phyloP scores from a whole-genome alignment of 1,140 invertebrate species.

The Diabrotica virgifera region DNA sequence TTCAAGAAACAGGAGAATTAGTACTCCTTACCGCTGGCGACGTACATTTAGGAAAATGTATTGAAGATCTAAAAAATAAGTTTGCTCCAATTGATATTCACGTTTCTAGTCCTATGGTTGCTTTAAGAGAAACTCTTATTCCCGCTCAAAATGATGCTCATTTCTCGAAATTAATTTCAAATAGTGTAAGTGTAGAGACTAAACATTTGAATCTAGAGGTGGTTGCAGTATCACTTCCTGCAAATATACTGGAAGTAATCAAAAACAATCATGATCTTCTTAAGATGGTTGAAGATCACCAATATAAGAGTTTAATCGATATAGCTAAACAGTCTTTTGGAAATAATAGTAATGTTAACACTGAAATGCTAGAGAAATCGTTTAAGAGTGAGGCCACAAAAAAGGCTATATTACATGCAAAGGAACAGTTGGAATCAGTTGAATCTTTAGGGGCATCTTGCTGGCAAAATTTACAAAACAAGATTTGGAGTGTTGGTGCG shows the following conservation, averaged over 20 bases:
- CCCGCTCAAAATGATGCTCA: conserved; percentile 14
- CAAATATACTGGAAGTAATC: conserved; percentile 67
- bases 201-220: conserved; percentile 49
- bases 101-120: conserved; percentile 93
- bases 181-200: conserved; percentile 15
- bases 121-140: conserved; percentile 84
- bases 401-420: conserved; percentile 36
- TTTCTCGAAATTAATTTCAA: conserved; percentile 19
- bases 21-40: conserved; percentile 96
- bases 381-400: conserved; percentile 34
- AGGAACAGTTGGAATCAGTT: conserved; percentile 31
- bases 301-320: conserved; percentile 33
- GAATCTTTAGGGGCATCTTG: conserved; percentile 25
- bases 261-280: conserved; percentile 60
- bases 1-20: conserved; percentile 94
- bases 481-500: conserved; percentile 53
- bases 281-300: conserved; percentile 50
- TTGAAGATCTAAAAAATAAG: conserved; percentile 76
- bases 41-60: conserved; percentile 94
- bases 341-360: neutral
- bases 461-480: conserved; percentile 45
- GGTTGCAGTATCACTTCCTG: conserved; percentile 76
- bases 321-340: conserved; percentile 28
- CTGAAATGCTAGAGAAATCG: conserved; percentile 20
- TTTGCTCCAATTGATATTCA: conserved; percentile 88